Conservation (phyloP, 2,888 invertebrate genomes). For the Luffia ferchaultella region DNA sequence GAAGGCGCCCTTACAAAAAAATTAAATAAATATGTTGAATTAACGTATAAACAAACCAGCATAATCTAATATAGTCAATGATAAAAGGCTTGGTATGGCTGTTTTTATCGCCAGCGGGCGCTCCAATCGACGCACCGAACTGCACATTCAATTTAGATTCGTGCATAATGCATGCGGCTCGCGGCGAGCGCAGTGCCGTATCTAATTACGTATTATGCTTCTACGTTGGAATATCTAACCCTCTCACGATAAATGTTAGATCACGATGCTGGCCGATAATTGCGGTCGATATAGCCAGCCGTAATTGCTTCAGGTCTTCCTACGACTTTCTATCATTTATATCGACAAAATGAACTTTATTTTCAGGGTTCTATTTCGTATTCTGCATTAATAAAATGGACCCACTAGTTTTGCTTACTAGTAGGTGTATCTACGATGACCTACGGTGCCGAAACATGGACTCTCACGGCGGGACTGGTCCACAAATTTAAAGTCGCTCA, state of each 20-base stretch:
- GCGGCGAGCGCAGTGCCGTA: slow-evolving; percentile 37
- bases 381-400: too few relatives aligned
- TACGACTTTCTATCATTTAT: too few relatives aligned
- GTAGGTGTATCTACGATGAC: too few relatives aligned
- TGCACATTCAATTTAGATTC: slow-evolving; percentile 58
- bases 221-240: slow-evolving; percentile 42
- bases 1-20: too few relatives aligned
- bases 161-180: slow-evolving; percentile 56
- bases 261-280: slow-evolving; percentile 20
- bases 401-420: too few relatives aligned
- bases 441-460: too few relatives aligned
- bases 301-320: neutral
- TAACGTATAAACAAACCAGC: neutral
- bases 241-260: slow-evolving; percentile 59
- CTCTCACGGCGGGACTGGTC: too few relatives aligned
- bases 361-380: too few relatives aligned
- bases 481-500: too few relatives aligned
- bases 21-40: neutral
- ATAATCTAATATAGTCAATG: too few relatives aligned
- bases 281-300: neutral
- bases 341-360: too few relatives aligned
- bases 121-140: slow-evolving; percentile 42
- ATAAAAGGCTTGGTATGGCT: too few relatives aligned
- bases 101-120: slow-evolving; percentile 6
- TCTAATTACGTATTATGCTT: slow-evolving; percentile 63